Conservation (phyloP, 2,113 vertebrate genomes). For the Seriola dumerili region DNA sequence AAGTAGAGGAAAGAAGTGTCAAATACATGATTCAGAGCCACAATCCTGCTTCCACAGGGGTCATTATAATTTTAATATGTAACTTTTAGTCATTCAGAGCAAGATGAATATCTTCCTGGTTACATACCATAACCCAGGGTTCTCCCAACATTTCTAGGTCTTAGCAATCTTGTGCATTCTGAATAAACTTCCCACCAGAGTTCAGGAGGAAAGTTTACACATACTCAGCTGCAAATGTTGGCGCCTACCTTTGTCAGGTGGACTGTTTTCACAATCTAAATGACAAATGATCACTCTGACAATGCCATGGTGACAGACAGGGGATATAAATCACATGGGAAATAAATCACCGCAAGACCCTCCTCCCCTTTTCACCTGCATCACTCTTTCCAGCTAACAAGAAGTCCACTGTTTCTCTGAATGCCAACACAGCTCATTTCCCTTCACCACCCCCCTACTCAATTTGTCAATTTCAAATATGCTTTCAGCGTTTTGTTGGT, state of each 20-base stretch:
- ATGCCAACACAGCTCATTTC: constrained; percentile 51
- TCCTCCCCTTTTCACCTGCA: constrained; percentile 67
- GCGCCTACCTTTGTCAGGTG: constrained; percentile 58
- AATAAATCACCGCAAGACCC: constrained; percentile 56
- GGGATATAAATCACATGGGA: constrained; percentile 62
- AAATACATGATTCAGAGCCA: constrained; percentile 23
- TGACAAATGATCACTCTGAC: constrained; percentile 65
- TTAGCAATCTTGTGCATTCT: neutral
- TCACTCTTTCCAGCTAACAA: constrained; percentile 63
- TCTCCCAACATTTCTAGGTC: constrained; percentile 4
- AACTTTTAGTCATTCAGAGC: constrained; percentile 18
- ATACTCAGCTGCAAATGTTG: constrained; percentile 50
- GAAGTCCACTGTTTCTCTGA: constrained; percentile 54
- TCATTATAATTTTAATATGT: constrained; percentile 24
- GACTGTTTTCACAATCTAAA: constrained; percentile 63
- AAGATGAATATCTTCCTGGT: constrained; percentile 37
- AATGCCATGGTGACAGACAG: constrained; percentile 62
- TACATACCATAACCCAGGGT: constrained; percentile 6
- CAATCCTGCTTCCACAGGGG: constrained; percentile 23
- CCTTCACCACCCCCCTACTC: constrained; percentile 24
- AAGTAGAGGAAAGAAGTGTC: constrained; percentile 16
- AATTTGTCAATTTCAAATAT: constrained; percentile 73
- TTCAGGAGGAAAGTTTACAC: constrained; percentile 18
- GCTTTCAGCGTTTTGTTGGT: constrained; percentile 62
- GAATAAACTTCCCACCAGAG: constrained; percentile 23